Base-by-base conservation (phyloP, 2,888 invertebrate genomes). In the Zhuqinia jingwanae region DNA sequence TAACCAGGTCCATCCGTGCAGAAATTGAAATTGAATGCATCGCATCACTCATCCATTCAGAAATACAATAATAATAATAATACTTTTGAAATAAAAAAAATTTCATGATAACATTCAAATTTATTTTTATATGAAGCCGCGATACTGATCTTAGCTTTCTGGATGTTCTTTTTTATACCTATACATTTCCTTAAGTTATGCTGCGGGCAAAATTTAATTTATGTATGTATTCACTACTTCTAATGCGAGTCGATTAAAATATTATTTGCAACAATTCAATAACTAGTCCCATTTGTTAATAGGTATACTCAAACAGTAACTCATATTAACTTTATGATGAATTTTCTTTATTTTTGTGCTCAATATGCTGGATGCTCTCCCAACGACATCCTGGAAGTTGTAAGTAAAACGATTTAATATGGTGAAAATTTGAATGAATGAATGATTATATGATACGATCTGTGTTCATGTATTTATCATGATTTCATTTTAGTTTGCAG, bases 91-190 rank as follows among this genome's bases (percentile, higher is more conserved):
- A 25, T n/a, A n/a, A 36, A 36, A 36, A 36, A 8, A 50, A 65
- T 83, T 83, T 83, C 82, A 22, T 83, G 75, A 83, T n/a, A 27
- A 45, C 13, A 63, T 63, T 50, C 17, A 73, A 83, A 76, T 83
- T 83, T 53, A 75, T 36, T 36, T 36, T 36, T 36, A n/a, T 36
- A 36, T 36, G 5, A 83, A 83, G 2, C 5, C 63, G 13, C n/a
- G 82, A 83, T 75, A 65, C 5, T 17, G 22, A 75, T 63, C 75
- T 47, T n/a, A 22, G 0, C n/a, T 45, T 20, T 50, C 1, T 36
- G 65, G 50, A 6, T 36, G 13, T 25, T 15, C 11, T 22, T 63
- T 30, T 53, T 53, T 42, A 15, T n/a, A n/a, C 45, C n/a, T 27
- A 68, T 27, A 68, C 45, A 65, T 50, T 79, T 65, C 79, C 65